These are phyloP conservation scores for Tribolium castaneum DNA, from an alignment of 1,140 invertebrate species.

Conservation along the genomic window DNA sequence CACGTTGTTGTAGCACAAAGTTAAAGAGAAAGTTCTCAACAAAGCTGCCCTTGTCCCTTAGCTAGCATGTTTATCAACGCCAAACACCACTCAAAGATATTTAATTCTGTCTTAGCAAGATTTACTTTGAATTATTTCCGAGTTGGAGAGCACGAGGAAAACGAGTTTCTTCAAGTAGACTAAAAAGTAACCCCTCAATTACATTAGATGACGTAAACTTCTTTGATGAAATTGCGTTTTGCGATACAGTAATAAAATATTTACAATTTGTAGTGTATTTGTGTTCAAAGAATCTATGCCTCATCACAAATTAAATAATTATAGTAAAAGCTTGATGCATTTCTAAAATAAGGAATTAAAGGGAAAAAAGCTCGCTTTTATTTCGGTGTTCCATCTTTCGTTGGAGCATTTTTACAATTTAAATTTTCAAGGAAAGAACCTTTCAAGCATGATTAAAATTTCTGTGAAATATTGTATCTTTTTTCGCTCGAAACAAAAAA, in stretches of 20 bases:
- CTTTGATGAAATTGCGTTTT: background rate
- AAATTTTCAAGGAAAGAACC: background rate
- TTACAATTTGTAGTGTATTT: background rate
- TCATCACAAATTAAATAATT: background rate
- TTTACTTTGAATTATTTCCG: conserved; percentile 16
- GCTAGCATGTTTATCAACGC: conserved; percentile 20
- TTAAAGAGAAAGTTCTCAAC: conserved; percentile 8
- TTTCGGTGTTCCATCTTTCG: background rate
- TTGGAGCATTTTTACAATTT: background rate
- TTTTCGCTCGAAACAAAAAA: background rate
- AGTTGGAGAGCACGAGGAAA: conserved; percentile 15
- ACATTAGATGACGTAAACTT: conserved; percentile 5
- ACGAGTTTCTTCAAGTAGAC: conserved; percentile 11
- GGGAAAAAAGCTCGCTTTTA: background rate
- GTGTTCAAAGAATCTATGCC: too few relatives aligned
- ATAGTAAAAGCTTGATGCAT: background rate
- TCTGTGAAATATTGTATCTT: conserved; percentile 16
- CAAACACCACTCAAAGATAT: conserved; percentile 34
- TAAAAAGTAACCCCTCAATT: conserved; percentile 19
- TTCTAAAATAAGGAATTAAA: background rate
- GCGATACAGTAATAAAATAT: background rate
- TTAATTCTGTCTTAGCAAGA: conserved; percentile 32
- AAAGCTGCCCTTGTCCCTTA: conserved; percentile 1
- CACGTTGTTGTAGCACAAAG: background rate
- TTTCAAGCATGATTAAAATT: background rate